Percentiles rank a stretch among this genome's conserved stretches.
Evolutionary conservation across 2,888 invertebrate genomes (phyloP).

Genomic region (Phyllotreta cruciferae): DNA sequence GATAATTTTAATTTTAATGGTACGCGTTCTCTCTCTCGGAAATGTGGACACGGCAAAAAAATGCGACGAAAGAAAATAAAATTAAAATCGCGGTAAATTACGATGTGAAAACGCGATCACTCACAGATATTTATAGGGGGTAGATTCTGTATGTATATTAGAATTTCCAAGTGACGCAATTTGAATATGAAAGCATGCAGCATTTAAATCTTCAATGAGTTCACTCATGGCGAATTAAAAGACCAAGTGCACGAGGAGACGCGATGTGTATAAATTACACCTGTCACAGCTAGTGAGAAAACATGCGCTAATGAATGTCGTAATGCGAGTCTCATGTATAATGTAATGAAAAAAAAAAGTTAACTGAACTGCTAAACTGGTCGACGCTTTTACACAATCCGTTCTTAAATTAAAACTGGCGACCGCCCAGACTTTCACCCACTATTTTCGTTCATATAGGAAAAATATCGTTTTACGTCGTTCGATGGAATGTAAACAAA

Average conservation of each 20-base stretch:
- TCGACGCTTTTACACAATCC: slow-evolving; percentile 13
- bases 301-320: slow-evolving; percentile 37
- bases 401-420: slow-evolving; percentile 32
- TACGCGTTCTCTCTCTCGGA: slow-evolving; percentile 1
- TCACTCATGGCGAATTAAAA: slow-evolving; percentile 15
- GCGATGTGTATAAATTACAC: slow-evolving; percentile 31
- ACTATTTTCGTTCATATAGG: slow-evolving; percentile 16
- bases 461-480: slow-evolving; percentile 12
- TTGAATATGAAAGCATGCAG: slow-evolving; percentile 2
- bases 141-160: no score
- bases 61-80: neutral
- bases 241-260: slow-evolving; percentile 15
- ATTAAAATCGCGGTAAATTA: slow-evolving; percentile 12
- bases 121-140: no score
- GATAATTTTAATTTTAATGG: slow-evolving; percentile 20
- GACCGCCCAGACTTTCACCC: slow-evolving; percentile 31
- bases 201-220: slow-evolving; percentile 13
- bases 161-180: neutral
- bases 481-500: slow-evolving; percentile 20
- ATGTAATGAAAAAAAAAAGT: slow-evolving; percentile 25
- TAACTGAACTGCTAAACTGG: slow-evolving; percentile 21
- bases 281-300: slow-evolving; percentile 34
- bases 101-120: neutral
- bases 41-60: neutral
- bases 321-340: slow-evolving; percentile 37